phyloP scores from a whole-genome alignment of 1,140 invertebrate genomes.

The Heterodera schachtii region DNA sequence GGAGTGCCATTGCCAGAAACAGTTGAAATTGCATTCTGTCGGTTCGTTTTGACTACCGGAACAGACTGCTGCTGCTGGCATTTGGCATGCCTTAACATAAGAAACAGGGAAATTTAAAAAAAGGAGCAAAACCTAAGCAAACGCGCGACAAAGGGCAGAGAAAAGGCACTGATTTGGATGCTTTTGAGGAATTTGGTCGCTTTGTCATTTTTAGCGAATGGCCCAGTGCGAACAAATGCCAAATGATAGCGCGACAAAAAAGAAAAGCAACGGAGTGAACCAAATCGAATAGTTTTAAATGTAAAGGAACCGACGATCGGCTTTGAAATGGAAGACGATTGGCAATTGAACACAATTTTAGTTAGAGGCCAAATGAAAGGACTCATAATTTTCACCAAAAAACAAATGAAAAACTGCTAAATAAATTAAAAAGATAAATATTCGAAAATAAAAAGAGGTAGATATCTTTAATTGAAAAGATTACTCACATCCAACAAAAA shows the following conservation, averaged over 20 bases:
- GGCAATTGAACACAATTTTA: background rate
- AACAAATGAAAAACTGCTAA: too few species aligned
- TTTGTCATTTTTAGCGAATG: background rate
- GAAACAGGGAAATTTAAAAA: background rate
- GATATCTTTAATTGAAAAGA: too few species aligned
- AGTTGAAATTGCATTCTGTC: background rate
- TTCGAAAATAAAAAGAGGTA: too few species aligned
- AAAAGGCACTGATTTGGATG: background rate
- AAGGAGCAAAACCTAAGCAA: background rate
- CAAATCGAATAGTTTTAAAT: background rate
- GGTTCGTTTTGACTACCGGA: background rate
- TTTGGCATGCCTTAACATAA: background rate
- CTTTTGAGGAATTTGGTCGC: background rate
- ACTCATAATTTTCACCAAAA: too few species aligned
- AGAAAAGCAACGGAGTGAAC: background rate
- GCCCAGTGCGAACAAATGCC: background rate
- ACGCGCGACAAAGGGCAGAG: background rate
- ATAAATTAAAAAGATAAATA: too few species aligned
- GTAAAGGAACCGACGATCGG: background rate
- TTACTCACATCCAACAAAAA: too few species aligned
- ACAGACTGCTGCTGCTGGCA: background rate
- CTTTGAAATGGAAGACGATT: background rate
- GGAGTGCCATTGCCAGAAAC: background rate
- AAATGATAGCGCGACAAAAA: background rate
- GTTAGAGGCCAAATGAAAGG: too few species aligned